These are phyloP conservation scores for Pedionomus torquatus DNA, from an alignment of 2,113 vertebrate species.

Conservation along the genomic window DNA sequence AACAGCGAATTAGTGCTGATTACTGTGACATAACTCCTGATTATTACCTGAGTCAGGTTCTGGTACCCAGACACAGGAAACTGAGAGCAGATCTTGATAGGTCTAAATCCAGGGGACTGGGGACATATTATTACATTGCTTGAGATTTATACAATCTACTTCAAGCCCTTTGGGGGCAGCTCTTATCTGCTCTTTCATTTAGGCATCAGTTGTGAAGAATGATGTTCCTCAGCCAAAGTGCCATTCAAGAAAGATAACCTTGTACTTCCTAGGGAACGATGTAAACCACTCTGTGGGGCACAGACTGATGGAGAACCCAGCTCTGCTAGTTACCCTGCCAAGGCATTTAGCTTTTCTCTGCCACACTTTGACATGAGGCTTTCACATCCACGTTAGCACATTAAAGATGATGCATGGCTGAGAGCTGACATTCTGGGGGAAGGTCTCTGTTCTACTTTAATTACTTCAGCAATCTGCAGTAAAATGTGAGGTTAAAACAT, in stretches of 20 bases:
- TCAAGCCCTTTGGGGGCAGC: neutral
- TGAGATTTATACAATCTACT: neutral
- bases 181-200: neutral
- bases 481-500: neutral
- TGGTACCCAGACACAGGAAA: neutral
- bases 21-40: neutral
- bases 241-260: neutral
- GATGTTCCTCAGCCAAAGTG: neutral
- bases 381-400: neutral
- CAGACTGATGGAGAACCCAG: neutral
- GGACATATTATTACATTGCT: neutral
- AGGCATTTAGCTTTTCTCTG: neutral
- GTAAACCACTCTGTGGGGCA: neutral
- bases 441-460: neutral
- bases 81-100: neutral
- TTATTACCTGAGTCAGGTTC: neutral
- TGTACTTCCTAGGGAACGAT: neutral
- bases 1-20: neutral
- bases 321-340: neutral
- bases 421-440: neutral
- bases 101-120: neutral
- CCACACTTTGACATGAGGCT: neutral
- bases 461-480: neutral
- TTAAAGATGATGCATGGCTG: neutral
- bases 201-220: neutral